A percentile compares a stretch with the other conserved stretches of the same genome.
Evolutionary conservation across 2,113 vertebrate species (phyloP).

Genomic region (Etheostoma cragini): DNA sequence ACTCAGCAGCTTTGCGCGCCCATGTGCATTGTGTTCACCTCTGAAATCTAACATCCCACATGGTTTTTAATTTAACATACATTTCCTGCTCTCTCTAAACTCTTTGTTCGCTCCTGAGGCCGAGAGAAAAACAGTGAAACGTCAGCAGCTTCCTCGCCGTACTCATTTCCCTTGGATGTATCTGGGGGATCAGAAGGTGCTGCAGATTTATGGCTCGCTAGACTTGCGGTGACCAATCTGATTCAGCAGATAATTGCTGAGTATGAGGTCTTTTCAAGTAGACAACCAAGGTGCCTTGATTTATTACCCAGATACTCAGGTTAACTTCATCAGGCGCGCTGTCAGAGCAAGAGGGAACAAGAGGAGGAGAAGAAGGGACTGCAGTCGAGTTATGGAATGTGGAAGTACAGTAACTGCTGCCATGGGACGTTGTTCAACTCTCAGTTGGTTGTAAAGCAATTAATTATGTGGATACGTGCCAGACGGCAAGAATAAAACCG

Average conservation of each 20-base stretch:
- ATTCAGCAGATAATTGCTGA: slow-evolving; percentile 73
- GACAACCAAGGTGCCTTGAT: slow-evolving; percentile 64
- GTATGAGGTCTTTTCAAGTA: slow-evolving; percentile 63
- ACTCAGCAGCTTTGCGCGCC: not conserved
- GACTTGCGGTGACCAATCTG: slow-evolving; percentile 59
- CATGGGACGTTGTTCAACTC: slow-evolving; percentile 11
- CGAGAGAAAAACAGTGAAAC: slow-evolving; percentile 9
- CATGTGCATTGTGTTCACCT: not conserved
- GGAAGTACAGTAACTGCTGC: not conserved
- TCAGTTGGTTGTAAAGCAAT: slow-evolving; percentile 22
- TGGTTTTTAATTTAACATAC: not conserved
- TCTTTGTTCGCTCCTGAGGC: not conserved
- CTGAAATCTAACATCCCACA: not conserved
- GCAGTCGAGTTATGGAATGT: not conserved
- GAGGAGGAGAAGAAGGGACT: not conserved
- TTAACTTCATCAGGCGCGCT: slow-evolving; percentile 61
- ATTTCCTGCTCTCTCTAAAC: not conserved
- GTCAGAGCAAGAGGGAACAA: slow-evolving; percentile 21
- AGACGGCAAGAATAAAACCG: not conserved
- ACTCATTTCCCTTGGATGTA: slow-evolving; percentile 39
- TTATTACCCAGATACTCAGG: slow-evolving; percentile 62
- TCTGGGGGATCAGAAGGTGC: slow-evolving; percentile 53
- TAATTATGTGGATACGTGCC: slow-evolving; percentile 15
- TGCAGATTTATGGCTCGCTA: slow-evolving; percentile 69
- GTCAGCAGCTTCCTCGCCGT: slow-evolving; percentile 45